Percentiles rank a stretch among this genome's conserved stretches.
Evolutionary conservation across 2,888 invertebrate species (phyloP).

Genomic region (Sesia apiformis): DNA sequence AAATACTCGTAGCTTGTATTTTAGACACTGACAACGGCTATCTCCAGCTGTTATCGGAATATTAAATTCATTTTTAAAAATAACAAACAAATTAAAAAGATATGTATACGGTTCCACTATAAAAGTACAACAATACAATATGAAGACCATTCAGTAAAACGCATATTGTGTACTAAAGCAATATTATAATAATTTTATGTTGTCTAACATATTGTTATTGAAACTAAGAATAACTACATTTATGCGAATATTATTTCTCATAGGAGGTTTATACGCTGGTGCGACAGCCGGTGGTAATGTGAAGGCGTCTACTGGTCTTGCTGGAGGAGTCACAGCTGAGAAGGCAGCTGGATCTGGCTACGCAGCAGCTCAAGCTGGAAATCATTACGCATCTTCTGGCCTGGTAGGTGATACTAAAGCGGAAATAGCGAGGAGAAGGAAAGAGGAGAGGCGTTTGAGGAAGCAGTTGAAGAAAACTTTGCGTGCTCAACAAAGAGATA

Average conservation of each 20-base stretch:
- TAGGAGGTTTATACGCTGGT: constrained; percentile 74
- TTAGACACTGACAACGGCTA: too few species aligned
- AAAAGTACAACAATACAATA: too few species aligned
- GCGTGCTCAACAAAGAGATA: constrained; percentile 5
- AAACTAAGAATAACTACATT: too few species aligned
- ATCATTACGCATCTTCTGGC: constrained; percentile 35
- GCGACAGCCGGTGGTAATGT: constrained; percentile 75
- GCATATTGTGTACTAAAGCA: too few species aligned
- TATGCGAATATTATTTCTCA: neutral
- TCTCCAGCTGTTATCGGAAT: too few species aligned
- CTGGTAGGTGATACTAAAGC: constrained; percentile 32
- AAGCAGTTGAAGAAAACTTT: constrained; percentile 16
- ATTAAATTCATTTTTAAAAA: too few species aligned
- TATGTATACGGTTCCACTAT: too few species aligned
- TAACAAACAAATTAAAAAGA: too few species aligned
- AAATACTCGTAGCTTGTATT: too few species aligned
- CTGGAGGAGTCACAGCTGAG: constrained; percentile 53
- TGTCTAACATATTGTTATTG: too few species aligned
- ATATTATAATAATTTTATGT: too few species aligned
- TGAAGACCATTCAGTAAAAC: too few species aligned
- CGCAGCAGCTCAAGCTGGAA: constrained; percentile 53
- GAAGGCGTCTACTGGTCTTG: constrained; percentile 65
- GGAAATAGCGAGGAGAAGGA: constrained; percentile 28
- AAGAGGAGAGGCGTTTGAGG: constrained; percentile 33
- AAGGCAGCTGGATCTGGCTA: constrained; percentile 50